These are phyloP conservation scores for Axea sp. DNA, from an alignment of 2,888 invertebrate species.

Conservation along the genomic window DNA sequence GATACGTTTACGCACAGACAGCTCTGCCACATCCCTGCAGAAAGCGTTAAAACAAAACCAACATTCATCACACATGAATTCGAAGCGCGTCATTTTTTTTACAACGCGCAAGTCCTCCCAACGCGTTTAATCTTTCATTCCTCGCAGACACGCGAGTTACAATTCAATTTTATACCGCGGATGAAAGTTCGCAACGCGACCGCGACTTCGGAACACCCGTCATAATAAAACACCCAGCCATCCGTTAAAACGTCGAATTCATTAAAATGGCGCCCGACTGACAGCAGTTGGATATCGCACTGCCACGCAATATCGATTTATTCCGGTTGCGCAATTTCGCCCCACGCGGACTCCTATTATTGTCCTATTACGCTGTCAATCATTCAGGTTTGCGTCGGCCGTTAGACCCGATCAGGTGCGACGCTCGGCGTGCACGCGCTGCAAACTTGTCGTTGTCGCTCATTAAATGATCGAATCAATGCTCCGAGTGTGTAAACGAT, in stretches of 20 bases:
- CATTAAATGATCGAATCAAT: slow-evolving; percentile 46
- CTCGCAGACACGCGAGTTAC: too few relatives aligned
- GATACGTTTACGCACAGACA: too few relatives aligned
- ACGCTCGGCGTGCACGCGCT: slow-evolving; percentile 28
- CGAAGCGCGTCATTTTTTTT: too few relatives aligned
- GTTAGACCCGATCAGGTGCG: slow-evolving; percentile 42
- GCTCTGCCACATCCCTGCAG: too few relatives aligned
- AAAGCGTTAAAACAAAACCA: too few relatives aligned
- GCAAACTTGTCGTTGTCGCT: slow-evolving; percentile 51
- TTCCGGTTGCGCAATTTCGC: slow-evolving; percentile 37
- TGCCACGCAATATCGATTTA: slow-evolving; percentile 35
- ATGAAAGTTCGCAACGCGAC: too few relatives aligned
- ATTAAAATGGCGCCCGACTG: slow-evolving; percentile 15
- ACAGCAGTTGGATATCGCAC: slow-evolving; percentile 13
- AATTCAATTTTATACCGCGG: too few relatives aligned
- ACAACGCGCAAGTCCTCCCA: too few relatives aligned
- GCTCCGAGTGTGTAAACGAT: slow-evolving; percentile 37
- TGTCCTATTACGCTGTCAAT: slow-evolving; percentile 51
- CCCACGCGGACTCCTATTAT: slow-evolving; percentile 29
- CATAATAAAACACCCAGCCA: not conserved
- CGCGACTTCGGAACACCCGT: too few relatives aligned
- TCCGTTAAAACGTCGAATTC: slow-evolving; percentile 7
- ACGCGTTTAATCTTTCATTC: too few relatives aligned
- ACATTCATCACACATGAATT: too few relatives aligned
- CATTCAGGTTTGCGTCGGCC: slow-evolving; percentile 35